Evolutionary conservation across 2,113 vertebrate species (phyloP), one percentile per base, ranked within the genome.

Genomic region (Empidonax alnorum): DNA sequence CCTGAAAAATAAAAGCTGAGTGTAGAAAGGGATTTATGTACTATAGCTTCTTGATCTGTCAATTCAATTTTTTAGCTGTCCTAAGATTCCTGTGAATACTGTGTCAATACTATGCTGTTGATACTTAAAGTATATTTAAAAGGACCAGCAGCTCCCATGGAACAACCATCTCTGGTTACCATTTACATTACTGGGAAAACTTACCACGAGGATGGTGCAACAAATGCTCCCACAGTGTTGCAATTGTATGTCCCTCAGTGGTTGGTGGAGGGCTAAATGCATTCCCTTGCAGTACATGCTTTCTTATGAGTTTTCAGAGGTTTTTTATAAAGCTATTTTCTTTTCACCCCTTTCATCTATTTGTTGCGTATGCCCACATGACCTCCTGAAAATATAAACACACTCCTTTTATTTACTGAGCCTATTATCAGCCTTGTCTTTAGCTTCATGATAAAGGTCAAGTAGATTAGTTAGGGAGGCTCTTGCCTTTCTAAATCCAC

Each of bases 401-500:
- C 59, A 69, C 33, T 87, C 79, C 79, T 93, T 82, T 74, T 93
- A 84, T 92, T 85, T 86, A 82, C 66, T 82, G 59, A 81, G 65
- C 92, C 88, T 83, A 31, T 87, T 93, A 82, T 92, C 95, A 80
- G 53, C 65, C 86, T 67, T 61, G 78, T 91, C 85, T 96, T 95
- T 72, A 95, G 91, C 73, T 62, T 95, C 92, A 42, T 42, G 62
- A 71, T 92, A 91, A 96, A 97, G 88, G 93, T 96, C 93, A 94
- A 95, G 82, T 86, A 93, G 85, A 95, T 97, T 92, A 94, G 94
- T 96, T 87, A 87, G 84, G 80, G 75, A 74, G 85, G 80, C 63
- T 80, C 90, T 96, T 95, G 87, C 87, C 81, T 96, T 95, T 91
- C 62, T 71, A 78, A 95, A 76, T 90, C 83, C 68, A 73, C 6